These are phyloP conservation scores for Poecilia picta DNA, from an alignment of 2,797 vertebrate species.

Conservation along the genomic window DNA sequence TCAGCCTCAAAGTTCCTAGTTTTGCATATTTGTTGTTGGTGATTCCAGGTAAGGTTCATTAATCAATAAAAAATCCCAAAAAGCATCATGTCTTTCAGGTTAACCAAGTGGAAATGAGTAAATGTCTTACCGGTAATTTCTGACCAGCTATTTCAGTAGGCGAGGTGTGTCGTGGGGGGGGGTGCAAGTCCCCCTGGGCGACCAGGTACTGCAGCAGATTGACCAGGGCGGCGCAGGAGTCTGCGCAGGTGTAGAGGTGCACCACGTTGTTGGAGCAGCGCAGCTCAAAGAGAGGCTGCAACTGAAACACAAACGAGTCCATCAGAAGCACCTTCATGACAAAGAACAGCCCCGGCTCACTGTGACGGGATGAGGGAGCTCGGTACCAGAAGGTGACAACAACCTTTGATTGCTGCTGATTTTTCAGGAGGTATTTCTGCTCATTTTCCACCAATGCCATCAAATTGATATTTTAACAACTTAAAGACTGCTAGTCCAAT, in stretches of 20 bases:
- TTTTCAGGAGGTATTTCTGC: neutral
- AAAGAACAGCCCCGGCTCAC: neutral
- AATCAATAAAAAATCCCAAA: neutral
- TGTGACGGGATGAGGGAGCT: no score
- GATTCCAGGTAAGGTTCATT: neutral
- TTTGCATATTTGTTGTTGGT: neutral
- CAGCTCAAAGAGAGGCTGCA: constrained; percentile 89
- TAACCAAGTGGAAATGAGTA: neutral
- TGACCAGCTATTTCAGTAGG: constrained; percentile 93
- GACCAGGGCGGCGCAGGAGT: constrained; percentile 89
- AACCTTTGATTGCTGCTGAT: no score
- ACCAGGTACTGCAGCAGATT: constrained; percentile 91
- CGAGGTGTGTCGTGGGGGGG: constrained; percentile 85
- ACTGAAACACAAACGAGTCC: constrained; percentile 44
- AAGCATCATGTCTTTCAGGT: neutral
- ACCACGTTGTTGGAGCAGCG: constrained; percentile 94
- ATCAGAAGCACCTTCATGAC: neutral
- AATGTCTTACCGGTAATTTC: constrained; percentile 85
- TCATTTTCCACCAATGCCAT: neutral
- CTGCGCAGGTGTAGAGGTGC: constrained; percentile 91
- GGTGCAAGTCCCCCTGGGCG: constrained; percentile 88
- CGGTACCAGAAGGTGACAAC: no score
- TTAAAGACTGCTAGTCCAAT: neutral
- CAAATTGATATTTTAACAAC: neutral
- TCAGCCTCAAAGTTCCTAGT: neutral